Conservation (phyloP, 2,113 vertebrate genomes). For the Silurus meridionalis region DNA sequence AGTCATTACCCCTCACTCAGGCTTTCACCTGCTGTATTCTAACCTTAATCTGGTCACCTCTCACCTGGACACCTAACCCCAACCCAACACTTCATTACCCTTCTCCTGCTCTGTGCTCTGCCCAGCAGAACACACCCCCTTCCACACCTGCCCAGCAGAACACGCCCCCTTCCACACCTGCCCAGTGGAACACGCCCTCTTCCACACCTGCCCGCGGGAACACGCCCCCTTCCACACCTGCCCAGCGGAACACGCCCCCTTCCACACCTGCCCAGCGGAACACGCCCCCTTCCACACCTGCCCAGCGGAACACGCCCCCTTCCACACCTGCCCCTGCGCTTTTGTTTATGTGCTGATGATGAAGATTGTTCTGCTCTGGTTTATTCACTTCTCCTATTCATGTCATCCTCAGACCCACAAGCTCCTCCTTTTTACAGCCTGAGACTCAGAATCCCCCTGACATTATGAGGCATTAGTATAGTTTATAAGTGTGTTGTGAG, state of each 20-base stretch:
- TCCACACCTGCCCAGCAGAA: neutral
- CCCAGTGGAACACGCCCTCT: too few species aligned
- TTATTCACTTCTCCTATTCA: too few species aligned
- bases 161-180: neutral
- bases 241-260: too few species aligned
- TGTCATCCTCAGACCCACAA: neutral
- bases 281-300: neutral
- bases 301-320: too few species aligned
- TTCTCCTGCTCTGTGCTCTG: too few species aligned
- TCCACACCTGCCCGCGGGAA: too few species aligned
- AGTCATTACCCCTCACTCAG: neutral
- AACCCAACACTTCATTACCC: too few species aligned
- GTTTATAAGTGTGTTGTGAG: neutral
- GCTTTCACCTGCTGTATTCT: neutral
- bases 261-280: neutral
- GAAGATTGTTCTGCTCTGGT: too few species aligned
- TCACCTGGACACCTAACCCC: too few species aligned
- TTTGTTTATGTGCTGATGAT: too few species aligned
- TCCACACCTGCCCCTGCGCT: neutral
- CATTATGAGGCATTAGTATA: slow-evolving; percentile 5
- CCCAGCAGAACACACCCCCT: too few species aligned
- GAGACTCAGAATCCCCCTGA: neutral
- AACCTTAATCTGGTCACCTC: neutral
- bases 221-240: too few species aligned
- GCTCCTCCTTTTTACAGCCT: neutral